phyloP scores from a whole-genome alignment of 2,113 vertebrate species.

The Sebastes fasciatus region DNA sequence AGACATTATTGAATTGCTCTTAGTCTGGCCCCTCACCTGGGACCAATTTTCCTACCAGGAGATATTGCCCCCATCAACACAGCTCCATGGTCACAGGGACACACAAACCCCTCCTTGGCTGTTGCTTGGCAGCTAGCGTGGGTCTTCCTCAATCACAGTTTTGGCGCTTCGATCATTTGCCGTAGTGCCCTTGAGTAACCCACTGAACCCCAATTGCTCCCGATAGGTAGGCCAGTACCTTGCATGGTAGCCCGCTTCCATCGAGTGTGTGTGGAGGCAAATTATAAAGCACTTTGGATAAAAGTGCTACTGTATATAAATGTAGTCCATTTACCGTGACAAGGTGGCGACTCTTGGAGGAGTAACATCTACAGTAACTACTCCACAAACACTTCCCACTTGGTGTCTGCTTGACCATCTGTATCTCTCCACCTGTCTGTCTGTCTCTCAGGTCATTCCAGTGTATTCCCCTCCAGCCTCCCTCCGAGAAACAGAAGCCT shows the following conservation, averaged over 20 bases:
- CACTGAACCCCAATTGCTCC: not conserved
- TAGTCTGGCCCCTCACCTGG: no score
- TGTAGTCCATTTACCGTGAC: not conserved
- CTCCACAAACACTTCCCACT: not conserved
- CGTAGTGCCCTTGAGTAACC: not conserved
- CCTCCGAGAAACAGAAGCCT: constrained; percentile 85
- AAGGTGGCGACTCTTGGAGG: not conserved
- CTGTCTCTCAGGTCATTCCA: constrained; percentile 86
- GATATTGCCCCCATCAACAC: not conserved
- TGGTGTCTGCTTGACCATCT: not conserved
- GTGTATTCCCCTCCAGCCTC: constrained; percentile 83
- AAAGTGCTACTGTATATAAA: not conserved
- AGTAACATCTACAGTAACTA: not conserved
- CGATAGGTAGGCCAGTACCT: not conserved
- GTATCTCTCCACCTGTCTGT: not conserved
- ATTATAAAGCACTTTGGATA: not conserved
- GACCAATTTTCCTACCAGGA: not conserved
- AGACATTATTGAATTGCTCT: not conserved
- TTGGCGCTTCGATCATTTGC: not conserved
- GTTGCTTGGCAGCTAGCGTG: no score
- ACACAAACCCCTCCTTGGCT: not conserved
- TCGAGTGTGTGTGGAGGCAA: not conserved
- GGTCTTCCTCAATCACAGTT: not conserved
- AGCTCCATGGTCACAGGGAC: not conserved
- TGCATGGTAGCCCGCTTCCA: not conserved